Conservation (phyloP, 2,797 vertebrate species). For the Pseudochaenichthys georgianus region DNA sequence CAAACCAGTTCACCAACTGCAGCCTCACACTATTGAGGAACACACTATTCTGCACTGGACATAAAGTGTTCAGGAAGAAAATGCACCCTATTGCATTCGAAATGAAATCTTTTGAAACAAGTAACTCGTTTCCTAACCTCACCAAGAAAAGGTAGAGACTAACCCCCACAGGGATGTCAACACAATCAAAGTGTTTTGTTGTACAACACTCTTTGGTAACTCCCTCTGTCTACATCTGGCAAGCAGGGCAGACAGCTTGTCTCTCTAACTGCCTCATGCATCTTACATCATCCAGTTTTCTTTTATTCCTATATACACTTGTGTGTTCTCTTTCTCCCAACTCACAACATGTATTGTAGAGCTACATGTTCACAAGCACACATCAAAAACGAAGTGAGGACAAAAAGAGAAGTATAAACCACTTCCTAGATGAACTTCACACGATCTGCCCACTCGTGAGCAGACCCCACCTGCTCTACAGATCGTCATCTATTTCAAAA, state of each 20-base stretch:
- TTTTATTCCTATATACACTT: background rate
- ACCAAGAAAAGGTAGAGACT: conserved; percentile 4
- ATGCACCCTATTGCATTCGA: no score
- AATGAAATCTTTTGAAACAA: background rate
- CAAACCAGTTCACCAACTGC: background rate
- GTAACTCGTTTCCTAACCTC: background rate
- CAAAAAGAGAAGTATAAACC: background rate
- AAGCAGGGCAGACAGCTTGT: conserved; percentile 2
- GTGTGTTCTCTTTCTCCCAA: background rate
- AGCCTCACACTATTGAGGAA: background rate
- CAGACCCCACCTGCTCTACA: conserved; percentile 45
- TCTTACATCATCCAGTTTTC: background rate
- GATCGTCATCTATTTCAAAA: conserved; percentile 52
- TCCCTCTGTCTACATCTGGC: background rate
- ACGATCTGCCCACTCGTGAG: conserved; percentile 30
- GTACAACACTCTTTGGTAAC: conserved; percentile 13
- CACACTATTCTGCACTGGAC: background rate
- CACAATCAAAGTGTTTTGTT: conserved; percentile 1
- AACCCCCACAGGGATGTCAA: background rate
- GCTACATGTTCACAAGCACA: background rate
- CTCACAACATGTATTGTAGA: background rate
- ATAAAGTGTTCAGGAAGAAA: background rate
- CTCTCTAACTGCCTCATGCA: background rate
- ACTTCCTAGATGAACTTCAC: background rate
- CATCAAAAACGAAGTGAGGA: background rate